Evolutionary conservation across 2,113 vertebrate species (phyloP).

Genomic region (Struthidea cinerea): DNA sequence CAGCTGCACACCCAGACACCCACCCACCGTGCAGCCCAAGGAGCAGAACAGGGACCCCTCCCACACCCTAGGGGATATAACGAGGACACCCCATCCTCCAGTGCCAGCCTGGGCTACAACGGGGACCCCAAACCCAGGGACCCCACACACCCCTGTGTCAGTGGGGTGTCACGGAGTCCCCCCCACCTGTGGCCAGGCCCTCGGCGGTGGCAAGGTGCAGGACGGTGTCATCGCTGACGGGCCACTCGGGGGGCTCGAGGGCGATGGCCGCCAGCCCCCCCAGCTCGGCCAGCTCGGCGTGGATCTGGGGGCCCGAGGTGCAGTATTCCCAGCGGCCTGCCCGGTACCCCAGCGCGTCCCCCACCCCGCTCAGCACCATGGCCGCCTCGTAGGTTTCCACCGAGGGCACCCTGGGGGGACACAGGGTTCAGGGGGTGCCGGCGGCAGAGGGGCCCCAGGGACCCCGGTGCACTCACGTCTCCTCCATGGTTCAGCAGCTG

Average conservation of each 20-base stretch:
- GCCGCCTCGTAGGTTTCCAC: conserved; percentile 68
- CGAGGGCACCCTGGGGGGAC: not conserved
- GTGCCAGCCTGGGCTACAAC: not conserved
- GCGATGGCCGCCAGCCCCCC: conserved; percentile 73
- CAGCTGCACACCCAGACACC: not conserved
- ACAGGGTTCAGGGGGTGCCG: not conserved
- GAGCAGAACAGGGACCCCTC: not conserved
- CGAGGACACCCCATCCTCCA: too few relatives aligned
- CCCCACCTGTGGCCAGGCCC: conserved; percentile 76
- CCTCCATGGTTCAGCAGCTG: not conserved
- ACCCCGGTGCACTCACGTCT: not conserved
- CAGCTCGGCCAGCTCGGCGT: conserved; percentile 74
- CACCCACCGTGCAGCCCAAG: not conserved
- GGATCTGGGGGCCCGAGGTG: conserved; percentile 76
- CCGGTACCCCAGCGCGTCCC: conserved; percentile 81
- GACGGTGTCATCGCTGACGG: conserved; percentile 82
- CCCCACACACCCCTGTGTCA: not conserved
- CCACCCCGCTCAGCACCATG: conserved; percentile 81
- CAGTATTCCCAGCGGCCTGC: conserved; percentile 82
- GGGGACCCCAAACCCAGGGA: not conserved
- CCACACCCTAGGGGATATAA: too few relatives aligned
- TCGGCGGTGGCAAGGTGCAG: conserved; percentile 82
- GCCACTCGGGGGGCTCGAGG: conserved; percentile 78
- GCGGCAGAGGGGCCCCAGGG: accelerated
- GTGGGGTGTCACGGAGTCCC: not conserved